Conservation (phyloP, 2,113 vertebrate genomes). For the Megaleporinus macrocephalus region DNA sequence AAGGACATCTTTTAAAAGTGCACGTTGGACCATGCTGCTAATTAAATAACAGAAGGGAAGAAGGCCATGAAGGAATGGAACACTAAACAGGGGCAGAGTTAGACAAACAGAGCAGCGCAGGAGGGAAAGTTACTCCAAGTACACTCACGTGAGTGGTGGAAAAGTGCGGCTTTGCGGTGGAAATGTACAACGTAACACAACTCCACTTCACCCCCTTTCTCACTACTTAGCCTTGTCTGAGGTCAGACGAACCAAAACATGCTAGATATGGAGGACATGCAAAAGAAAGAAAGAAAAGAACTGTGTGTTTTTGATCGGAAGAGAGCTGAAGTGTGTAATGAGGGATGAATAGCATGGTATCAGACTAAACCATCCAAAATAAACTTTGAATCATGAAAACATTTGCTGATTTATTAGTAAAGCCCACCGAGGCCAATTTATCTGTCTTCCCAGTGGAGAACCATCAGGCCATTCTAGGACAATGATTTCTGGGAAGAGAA, state of each 20-base stretch:
- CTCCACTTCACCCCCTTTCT: slow-evolving; percentile 27
- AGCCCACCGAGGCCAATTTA: not conserved
- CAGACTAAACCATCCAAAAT: not conserved
- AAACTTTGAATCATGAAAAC: not conserved
- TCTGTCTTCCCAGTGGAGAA: not conserved
- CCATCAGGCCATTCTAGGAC: too few species aligned
- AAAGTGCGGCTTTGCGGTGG: slow-evolving; percentile 35
- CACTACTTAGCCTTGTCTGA: slow-evolving; percentile 10
- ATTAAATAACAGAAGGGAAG: slow-evolving; percentile 49
- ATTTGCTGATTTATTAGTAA: not conserved
- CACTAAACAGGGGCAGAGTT: slow-evolving; percentile 47
- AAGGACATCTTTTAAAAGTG: slow-evolving; percentile 2
- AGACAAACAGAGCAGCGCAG: slow-evolving; percentile 44
- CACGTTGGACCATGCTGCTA: slow-evolving; percentile 22
- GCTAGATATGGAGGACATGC: not conserved
- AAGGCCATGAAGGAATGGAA: slow-evolving; percentile 60
- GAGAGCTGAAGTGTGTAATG: not conserved
- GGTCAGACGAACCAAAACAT: slow-evolving; percentile 17
- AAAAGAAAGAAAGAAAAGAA: not conserved
- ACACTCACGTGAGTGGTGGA: slow-evolving; percentile 34
- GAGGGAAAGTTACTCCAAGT: slow-evolving; percentile 58
- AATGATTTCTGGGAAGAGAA: too few species aligned
- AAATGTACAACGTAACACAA: slow-evolving; percentile 21
- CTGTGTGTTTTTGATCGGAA: slow-evolving; percentile 10
- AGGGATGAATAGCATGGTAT: not conserved